A percentile compares a stretch with the other conserved stretches of the same genome.
Conservation (phyloP, 2,113 vertebrate species). For the Oryzias melastigma region DNA sequence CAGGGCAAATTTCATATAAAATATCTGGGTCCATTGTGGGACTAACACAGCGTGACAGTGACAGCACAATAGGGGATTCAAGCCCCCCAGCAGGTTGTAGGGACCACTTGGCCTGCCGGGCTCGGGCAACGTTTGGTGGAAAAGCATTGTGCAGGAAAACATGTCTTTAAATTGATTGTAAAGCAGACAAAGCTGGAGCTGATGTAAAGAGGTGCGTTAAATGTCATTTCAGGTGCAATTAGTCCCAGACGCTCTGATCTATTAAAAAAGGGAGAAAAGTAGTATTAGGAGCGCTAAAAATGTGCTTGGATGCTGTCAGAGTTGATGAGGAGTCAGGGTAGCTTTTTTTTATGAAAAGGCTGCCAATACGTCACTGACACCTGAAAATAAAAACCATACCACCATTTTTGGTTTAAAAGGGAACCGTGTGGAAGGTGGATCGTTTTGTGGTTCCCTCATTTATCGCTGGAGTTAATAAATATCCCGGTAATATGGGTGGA, state of each 20-base stretch:
- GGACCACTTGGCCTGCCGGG: conserved; percentile 86
- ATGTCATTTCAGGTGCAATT: conserved; percentile 14
- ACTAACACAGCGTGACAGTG: conserved; percentile 94
- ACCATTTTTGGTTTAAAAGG: too few relatives aligned
- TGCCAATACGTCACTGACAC: too few relatives aligned
- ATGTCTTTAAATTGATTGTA: conserved; percentile 67
- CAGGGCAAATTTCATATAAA: conserved; percentile 99
- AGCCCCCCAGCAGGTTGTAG: conserved; percentile 94
- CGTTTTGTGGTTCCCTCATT: too few relatives aligned
- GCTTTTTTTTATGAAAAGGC: too few relatives aligned
- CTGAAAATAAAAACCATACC: too few relatives aligned
- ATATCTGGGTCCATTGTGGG: conserved; percentile 92
- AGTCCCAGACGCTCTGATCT: background rate
- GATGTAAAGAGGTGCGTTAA: conserved; percentile 58
- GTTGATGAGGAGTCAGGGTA: too few relatives aligned
- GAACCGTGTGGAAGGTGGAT: too few relatives aligned
- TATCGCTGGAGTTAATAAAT: too few relatives aligned
- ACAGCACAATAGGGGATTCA: conserved; percentile 94
- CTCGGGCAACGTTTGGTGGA: conserved; percentile 68
- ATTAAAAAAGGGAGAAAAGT: background rate
- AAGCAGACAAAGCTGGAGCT: conserved; percentile 61
- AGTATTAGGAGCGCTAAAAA: background rate
- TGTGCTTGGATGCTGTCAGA: too few relatives aligned
- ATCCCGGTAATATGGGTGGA: too few relatives aligned
- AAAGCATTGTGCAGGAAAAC: conserved; percentile 52